Evolutionary conservation across 1,140 invertebrate genomes (phyloP).

Genomic region (Euwallacea fornicatus): DNA sequence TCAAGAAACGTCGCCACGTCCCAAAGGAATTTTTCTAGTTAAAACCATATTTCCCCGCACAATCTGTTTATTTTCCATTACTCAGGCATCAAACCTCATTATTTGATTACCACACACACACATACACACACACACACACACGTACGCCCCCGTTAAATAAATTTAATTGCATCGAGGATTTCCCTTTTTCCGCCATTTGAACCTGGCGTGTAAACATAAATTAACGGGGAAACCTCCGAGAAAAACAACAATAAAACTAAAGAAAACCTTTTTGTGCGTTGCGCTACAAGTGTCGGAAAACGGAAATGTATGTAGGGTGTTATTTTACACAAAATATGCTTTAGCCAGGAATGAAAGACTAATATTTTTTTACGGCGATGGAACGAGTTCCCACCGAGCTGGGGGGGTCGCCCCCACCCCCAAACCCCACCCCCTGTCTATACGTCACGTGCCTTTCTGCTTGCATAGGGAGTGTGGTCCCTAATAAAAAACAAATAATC

Average conservation of each 20-base stretch:
- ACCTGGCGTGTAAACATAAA: conserved; percentile 10
- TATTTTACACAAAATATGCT: conserved; percentile 31
- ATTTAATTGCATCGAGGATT: conserved; percentile 18
- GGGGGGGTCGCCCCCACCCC: background rate
- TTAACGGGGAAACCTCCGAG: background rate
- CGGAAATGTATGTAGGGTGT: conserved; percentile 11
- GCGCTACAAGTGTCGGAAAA: conserved; percentile 2
- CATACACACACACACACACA: background rate
- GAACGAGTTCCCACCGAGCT: conserved; percentile 9
- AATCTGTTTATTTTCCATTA: conserved; percentile 20
- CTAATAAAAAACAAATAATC: conserved; percentile 34
- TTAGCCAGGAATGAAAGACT: conserved; percentile 30
- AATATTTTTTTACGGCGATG: conserved; percentile 27
- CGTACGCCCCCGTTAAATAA: background rate
- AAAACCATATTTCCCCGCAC: no score
- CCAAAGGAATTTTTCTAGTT: no score
- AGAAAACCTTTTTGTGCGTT: conserved; percentile 16
- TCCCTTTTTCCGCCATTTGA: conserved; percentile 20
- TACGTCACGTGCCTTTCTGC: conserved; percentile 27
- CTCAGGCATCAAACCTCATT: conserved; percentile 7
- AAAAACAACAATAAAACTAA: conserved; percentile 27
- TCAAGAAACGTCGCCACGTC: no score
- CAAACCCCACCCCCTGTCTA: background rate
- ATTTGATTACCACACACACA: conserved; percentile 10
- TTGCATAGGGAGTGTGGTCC: conserved; percentile 28